Base-by-base conservation (phyloP, 2,797 vertebrate species). In the Enteromius thamalakanensis region DNA sequence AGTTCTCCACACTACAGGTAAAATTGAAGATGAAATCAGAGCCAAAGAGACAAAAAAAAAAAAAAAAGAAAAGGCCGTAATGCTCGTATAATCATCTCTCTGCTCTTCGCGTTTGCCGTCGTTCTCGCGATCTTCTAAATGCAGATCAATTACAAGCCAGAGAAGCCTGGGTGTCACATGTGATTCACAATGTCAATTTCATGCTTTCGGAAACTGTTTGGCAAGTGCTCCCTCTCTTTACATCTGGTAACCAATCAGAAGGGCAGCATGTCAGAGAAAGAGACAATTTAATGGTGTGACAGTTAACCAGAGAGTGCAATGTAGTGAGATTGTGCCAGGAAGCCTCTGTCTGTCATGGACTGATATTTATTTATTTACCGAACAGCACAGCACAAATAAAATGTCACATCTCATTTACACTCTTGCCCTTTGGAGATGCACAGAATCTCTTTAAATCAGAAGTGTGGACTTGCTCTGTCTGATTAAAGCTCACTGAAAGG, bases 121-220 rank as follows among this genome's bases (percentile, higher is more conserved):
- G 90, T 89, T 80, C 89, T 90, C 91, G 90, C 89, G 90, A 92
- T 93, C 90, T 93, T 91, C 92, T 92, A 95, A 95, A 95, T 95
- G 94, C 94, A 90, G 96, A 98, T 99, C 97, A 98, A 98, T 98
- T 98, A 97, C 96, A 86, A 94, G 90, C 91, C 94, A 92, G 95
- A 97, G 95, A 96, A 97, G 97, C 94, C 95, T 90, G 91, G 70
- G 91, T 98, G 97, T 98, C 97, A 98, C 95, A 96, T 96, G 94
- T 95, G 96, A 99, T 99, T 98, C 97, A 96, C 97, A 97, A 97
- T 97, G 97, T 98, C 97, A 98, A 97, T 98, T 98, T 98, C 97
- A 98, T 96, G 98, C 96, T 96, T 92, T 92, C 92, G 90, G 95
- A 97, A 98, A 96, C 95, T 92, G 95, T 98, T 98, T 96, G 95